Evolutionary conservation across 2,888 invertebrate genomes (phyloP).

Genomic region (Lepidonotus clava): DNA sequence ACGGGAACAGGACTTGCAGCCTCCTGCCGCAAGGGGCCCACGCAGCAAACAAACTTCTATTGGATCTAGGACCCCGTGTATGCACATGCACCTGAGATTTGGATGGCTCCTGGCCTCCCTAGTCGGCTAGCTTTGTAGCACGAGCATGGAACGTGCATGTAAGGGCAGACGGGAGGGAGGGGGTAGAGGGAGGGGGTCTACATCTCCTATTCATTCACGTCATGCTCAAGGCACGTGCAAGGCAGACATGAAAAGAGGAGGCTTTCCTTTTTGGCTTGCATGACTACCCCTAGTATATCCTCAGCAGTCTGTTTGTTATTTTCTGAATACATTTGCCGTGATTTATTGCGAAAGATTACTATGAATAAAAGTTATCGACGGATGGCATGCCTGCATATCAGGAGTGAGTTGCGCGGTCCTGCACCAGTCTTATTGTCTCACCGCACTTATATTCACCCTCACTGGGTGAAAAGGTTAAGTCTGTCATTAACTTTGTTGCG

Average conservation of each 20-base stretch:
- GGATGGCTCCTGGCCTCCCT: too few species aligned
- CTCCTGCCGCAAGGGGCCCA: conserved; percentile 12
- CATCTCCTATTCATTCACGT: too few species aligned
- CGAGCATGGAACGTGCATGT: too few species aligned
- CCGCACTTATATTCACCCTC: neutral
- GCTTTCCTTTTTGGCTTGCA: too few species aligned
- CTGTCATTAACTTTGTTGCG: conserved; percentile 37
- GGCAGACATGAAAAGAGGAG: too few species aligned
- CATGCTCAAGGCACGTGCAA: too few species aligned
- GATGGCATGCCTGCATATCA: neutral
- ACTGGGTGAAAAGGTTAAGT: conserved; percentile 34
- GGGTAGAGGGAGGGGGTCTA: too few species aligned
- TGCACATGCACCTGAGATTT: neutral
- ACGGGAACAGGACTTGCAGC: too few species aligned
- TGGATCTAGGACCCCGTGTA: neutral
- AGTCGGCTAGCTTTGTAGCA: too few species aligned
- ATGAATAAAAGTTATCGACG: neutral
- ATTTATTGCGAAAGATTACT: conserved; percentile 26
- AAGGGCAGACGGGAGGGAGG: too few species aligned
- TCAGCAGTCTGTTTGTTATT: conserved; percentile 20
- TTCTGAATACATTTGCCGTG: neutral
- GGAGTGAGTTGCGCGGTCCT: neutral
- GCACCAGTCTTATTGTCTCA: neutral
- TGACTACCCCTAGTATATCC: conserved; percentile 15
- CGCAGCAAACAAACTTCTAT: conserved; percentile 29